Evolutionary conservation across 1,140 invertebrate species (phyloP).

Genomic region (Nymphalis io): DNA sequence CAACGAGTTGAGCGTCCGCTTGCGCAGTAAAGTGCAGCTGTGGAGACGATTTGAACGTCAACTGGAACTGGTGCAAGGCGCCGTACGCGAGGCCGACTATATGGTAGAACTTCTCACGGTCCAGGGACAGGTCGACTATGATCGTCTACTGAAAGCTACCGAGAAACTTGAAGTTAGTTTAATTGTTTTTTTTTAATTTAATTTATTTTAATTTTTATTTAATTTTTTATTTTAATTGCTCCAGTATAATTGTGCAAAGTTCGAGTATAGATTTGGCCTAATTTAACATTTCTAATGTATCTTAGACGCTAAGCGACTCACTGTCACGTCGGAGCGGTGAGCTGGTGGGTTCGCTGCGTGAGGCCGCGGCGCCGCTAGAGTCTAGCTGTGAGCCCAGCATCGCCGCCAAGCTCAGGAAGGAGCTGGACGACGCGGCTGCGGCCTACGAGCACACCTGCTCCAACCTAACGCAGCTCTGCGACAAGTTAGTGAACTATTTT

Average conservation of each 20-base stretch:
- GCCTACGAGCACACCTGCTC: slow-evolving; percentile 88
- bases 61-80: slow-evolving; percentile 88
- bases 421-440: slow-evolving; percentile 87
- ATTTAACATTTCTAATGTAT: slow-evolving; percentile 1
- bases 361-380: slow-evolving; percentile 85
- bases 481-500: slow-evolving; percentile 81
- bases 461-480: slow-evolving; percentile 87
- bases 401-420: slow-evolving; percentile 84
- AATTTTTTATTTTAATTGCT: background rate
- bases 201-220: slow-evolving; percentile 36
- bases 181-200: background rate
- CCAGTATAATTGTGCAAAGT: no score
- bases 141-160: slow-evolving; percentile 88
- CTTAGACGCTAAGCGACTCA: slow-evolving; percentile 66
- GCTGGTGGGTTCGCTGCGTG: slow-evolving; percentile 85
- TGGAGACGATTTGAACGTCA: slow-evolving; percentile 89
- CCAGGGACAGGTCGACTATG: slow-evolving; percentile 90
- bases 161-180: slow-evolving; percentile 87
- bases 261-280: background rate
- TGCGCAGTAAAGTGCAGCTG: slow-evolving; percentile 84
- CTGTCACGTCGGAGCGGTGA: slow-evolving; percentile 82
- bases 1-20: slow-evolving; percentile 82
- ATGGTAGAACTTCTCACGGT: slow-evolving; percentile 92
- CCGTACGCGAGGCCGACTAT: slow-evolving; percentile 90
- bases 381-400: slow-evolving; percentile 86